Percentiles rank a stretch among this genome's conserved stretches.
Conservation (phyloP, 2,888 invertebrate genomes). For the Frankliniella fusca region DNA sequence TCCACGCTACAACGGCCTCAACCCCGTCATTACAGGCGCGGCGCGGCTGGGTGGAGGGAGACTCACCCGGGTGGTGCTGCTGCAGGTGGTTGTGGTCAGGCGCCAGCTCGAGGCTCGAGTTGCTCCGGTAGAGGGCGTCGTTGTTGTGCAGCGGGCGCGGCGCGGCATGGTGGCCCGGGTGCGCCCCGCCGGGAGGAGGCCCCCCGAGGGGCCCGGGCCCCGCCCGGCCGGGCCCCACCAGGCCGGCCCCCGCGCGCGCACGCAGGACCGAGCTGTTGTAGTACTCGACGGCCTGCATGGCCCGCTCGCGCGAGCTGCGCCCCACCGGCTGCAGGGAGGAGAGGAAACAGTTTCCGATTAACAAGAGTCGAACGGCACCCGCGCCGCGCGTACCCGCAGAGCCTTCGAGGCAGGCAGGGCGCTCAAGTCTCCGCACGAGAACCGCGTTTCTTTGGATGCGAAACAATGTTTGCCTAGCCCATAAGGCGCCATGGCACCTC, state of each 20-base stretch:
- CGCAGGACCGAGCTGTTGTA: constrained; percentile 53
- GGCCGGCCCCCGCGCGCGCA: constrained; percentile 44
- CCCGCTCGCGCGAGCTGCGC: constrained; percentile 45
- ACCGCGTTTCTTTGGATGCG: no score
- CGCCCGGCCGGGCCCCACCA: constrained; percentile 32
- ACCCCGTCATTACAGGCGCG: constrained; percentile 48
- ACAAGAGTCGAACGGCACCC: no score
- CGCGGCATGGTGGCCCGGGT: constrained; percentile 37
- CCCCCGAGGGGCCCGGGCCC: not conserved
- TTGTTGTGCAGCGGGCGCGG: constrained; percentile 41
- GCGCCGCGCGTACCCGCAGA: no score
- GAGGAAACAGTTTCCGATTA: not conserved
- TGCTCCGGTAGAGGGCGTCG: constrained; percentile 69
- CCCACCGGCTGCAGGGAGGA: constrained; percentile 4
- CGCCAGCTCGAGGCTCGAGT: constrained; percentile 79
- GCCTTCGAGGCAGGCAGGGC: no score
- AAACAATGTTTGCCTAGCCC: no score
- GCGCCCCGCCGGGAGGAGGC: constrained; percentile 26
- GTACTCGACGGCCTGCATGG: constrained; percentile 53
- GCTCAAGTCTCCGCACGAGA: no score
- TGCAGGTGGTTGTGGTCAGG: constrained; percentile 50
- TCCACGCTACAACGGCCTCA: no score
- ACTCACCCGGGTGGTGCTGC: constrained; percentile 38
- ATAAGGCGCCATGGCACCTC: no score
- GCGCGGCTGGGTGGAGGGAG: constrained; percentile 45